These are phyloP conservation scores for Manis pentadactyla DNA, from an alignment of 2,797 vertebrate genomes.

Conservation along the genomic window DNA sequence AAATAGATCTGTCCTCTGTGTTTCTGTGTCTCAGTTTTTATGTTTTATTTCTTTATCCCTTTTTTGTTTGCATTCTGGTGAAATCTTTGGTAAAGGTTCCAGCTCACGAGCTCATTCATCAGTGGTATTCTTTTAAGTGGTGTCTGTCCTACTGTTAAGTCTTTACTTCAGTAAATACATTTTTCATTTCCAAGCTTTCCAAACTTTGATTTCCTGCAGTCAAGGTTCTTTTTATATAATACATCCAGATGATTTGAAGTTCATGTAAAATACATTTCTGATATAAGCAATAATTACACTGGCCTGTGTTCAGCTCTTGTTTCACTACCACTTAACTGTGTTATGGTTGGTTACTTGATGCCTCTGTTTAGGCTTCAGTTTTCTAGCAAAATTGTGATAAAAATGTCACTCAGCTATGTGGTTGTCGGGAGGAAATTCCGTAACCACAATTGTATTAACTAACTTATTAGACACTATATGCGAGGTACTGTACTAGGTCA, in stretches of 20 bases:
- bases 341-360: conserved; percentile 7
- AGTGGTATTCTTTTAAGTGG: background rate
- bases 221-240: background rate
- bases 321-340: background rate
- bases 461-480: background rate
- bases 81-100: background rate
- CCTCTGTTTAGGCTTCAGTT: background rate
- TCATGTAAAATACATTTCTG: background rate
- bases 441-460: background rate
- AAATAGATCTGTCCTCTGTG: background rate
- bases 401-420: background rate
- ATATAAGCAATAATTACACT: background rate
- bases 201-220: background rate
- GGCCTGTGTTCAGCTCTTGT: background rate
- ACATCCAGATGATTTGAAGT: background rate
- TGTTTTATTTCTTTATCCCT: background rate
- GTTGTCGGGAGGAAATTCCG: background rate
- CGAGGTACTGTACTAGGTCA: background rate
- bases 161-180: background rate
- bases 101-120: background rate
- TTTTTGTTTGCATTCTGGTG: background rate
- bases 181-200: background rate
- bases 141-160: background rate
- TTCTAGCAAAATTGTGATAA: conserved; percentile 9
- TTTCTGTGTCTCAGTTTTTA: background rate